A percentile compares a stretch with the other conserved stretches of the same genome.
These are phyloP conservation scores for Mus pahari DNA, from an alignment of 2,113 vertebrate genomes.

Conservation along the genomic window DNA sequence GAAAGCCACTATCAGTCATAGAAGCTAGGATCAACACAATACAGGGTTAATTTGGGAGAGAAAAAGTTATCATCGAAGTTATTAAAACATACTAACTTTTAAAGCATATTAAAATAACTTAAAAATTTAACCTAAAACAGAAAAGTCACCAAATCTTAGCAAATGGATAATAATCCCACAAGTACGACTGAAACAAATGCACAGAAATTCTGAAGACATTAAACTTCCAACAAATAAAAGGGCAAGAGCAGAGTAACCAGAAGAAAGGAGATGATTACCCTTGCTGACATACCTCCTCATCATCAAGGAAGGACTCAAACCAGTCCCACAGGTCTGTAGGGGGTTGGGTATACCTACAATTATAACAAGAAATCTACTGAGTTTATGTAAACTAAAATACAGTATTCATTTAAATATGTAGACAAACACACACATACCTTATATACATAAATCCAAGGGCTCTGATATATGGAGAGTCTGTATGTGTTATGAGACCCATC, in stretches of 20 bases:
- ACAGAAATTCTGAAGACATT: constrained; percentile 46
- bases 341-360: constrained; percentile 96
- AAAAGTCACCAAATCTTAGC: constrained; percentile 51
- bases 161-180: constrained; percentile 52
- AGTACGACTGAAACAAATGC: constrained; percentile 42
- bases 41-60: constrained; percentile 41
- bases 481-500: constrained; percentile 99
- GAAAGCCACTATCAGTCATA: constrained; percentile 35
- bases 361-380: constrained; percentile 71
- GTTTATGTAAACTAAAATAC: constrained; percentile 62
- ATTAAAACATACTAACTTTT: constrained; percentile 32
- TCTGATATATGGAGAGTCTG: constrained; percentile 98
- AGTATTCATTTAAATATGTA: constrained; percentile 7
- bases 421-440: constrained; percentile 87
- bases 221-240: constrained; percentile 46
- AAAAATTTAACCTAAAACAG: constrained; percentile 42
- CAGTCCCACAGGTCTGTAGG: constrained; percentile 98
- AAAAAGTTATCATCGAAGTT: constrained; percentile 28
- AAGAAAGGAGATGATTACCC: constrained; percentile 95
- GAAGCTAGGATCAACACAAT: constrained; percentile 32
- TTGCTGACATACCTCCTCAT: constrained; percentile 99
- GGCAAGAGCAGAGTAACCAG: constrained; percentile 66
- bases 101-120: constrained; percentile 24
- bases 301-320: constrained; percentile 99
- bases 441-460: constrained; percentile 99